A percentile compares a stretch with the other conserved stretches of the same genome.
Conservation (phyloP, 1,140 invertebrate genomes). For the Melipona quadrifasciata region DNA sequence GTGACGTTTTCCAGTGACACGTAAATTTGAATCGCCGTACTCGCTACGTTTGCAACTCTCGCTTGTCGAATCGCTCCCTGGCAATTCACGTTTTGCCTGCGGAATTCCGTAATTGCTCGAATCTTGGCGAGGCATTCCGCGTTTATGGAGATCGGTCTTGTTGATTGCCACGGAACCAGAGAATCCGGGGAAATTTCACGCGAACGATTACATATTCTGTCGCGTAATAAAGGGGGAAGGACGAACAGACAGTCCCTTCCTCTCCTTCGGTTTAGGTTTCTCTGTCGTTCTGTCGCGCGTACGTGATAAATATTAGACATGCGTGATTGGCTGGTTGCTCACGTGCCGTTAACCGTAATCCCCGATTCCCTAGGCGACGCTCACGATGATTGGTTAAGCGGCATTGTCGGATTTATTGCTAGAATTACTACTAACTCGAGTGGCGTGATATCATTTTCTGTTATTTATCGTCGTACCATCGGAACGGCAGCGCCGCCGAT, state of each 20-base stretch:
- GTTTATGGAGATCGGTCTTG: background rate
- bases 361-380: constrained; percentile 47
- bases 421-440: constrained; percentile 26
- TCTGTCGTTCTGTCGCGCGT: constrained; percentile 11
- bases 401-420: constrained; percentile 41
- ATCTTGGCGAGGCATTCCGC: background rate
- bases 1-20: background rate
- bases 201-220: constrained; percentile 36
- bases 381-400: constrained; percentile 48
- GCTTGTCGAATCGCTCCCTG: background rate
- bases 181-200: background rate
- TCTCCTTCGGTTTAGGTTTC: constrained; percentile 1
- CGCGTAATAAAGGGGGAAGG: background rate
- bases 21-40: background rate
- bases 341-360: constrained; percentile 48
- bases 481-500: background rate
- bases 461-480: constrained; percentile 9
- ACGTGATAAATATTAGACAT: constrained; percentile 40
- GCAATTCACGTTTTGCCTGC: background rate
- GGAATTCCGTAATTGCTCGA: constrained; percentile 39
- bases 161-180: background rate
- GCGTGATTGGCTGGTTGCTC: constrained; percentile 49
- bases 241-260: background rate
- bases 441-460: background rate
- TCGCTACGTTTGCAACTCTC: background rate